A percentile compares a stretch with the other conserved stretches of the same genome.
These are phyloP conservation scores for Mixornis gularis DNA, from an alignment of 2,113 vertebrate species.

Conservation along the genomic window DNA sequence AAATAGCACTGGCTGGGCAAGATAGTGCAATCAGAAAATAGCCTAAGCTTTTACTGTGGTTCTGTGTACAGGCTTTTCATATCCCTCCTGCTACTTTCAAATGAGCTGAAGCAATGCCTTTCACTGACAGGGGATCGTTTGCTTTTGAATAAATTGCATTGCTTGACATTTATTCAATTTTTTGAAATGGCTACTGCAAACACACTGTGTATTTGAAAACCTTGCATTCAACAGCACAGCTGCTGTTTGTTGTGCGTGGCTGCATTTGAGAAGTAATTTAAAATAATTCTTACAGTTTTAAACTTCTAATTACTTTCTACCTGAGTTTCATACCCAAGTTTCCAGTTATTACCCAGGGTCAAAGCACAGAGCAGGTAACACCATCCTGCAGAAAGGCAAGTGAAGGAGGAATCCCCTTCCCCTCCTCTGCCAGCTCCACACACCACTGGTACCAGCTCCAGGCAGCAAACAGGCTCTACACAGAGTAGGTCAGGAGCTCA, in stretches of 20 bases:
- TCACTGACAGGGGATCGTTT: neutral
- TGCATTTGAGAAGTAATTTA: neutral
- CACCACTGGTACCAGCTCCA: accelerated
- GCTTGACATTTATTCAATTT: neutral
- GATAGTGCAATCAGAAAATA: slow-evolving; percentile 42
- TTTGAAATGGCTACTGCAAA: neutral
- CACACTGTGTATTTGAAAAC: neutral
- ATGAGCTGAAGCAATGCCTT: neutral
- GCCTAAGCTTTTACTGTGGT: neutral
- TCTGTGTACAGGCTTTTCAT: neutral
- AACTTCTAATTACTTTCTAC: neutral
- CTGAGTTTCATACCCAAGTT: neutral
- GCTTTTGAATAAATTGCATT: neutral
- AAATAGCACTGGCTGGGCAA: slow-evolving; percentile 40
- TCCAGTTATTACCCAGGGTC: neutral
- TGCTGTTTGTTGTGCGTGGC: accelerated
- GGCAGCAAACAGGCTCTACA: neutral
- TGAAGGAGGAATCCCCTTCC: neutral
- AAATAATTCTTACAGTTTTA: accelerated
- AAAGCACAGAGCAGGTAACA: neutral
- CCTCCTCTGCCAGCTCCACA: neutral
- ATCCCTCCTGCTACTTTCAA: neutral
- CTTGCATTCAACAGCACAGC: neutral
- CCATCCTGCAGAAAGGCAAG: neutral
- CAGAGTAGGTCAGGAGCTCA: neutral